A percentile compares a stretch with the other conserved stretches of the same genome.
These are phyloP conservation scores for Alfaro cultratus DNA, from an alignment of 2,797 vertebrate species.

Conservation along the genomic window DNA sequence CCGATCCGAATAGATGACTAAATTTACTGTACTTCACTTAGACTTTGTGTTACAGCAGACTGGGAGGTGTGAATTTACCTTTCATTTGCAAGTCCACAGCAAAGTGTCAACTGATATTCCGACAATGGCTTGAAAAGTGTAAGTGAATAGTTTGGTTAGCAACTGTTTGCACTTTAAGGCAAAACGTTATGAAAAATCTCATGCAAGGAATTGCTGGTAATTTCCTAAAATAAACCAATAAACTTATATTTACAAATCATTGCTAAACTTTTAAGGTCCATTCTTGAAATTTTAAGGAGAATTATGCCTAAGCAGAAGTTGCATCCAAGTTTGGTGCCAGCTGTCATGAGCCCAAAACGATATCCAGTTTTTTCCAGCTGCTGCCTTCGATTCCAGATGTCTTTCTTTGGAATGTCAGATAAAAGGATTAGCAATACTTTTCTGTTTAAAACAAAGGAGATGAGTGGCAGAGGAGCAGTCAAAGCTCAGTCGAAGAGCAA, in stretches of 20 bases:
- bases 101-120: not conserved
- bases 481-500: not conserved
- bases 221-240: not conserved
- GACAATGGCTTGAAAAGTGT: not conserved
- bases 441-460: not conserved
- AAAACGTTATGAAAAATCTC: not conserved
- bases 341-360: not conserved
- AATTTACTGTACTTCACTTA: not conserved
- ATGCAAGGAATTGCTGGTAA: not conserved
- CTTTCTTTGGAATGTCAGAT: conserved; percentile 2
- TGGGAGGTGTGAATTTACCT: not conserved
- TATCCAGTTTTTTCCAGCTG: not conserved
- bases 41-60: not conserved
- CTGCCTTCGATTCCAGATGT: not conserved
- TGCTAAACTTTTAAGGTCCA: not conserved
- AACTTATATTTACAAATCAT: not conserved
- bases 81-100: not conserved
- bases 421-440: not conserved
- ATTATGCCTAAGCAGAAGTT: not conserved
- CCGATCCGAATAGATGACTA: not conserved
- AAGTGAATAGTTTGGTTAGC: not conserved
- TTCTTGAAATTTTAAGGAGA: not conserved
- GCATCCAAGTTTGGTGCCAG: not conserved
- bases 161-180: not conserved
- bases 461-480: not conserved